phyloP scores from a whole-genome alignment of 2,888 invertebrate species.

The Bombylius major region DNA sequence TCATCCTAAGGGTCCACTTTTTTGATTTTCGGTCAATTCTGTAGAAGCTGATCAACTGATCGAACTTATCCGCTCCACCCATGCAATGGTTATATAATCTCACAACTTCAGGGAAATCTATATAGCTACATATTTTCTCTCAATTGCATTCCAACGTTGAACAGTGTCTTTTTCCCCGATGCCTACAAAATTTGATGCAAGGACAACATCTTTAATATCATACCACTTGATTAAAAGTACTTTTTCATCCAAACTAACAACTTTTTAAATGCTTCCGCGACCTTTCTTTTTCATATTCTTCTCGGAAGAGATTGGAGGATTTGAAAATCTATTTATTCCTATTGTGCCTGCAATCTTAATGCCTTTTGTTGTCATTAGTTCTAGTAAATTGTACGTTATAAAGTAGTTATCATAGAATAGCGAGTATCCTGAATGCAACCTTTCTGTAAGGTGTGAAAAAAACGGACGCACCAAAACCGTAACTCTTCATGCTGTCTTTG shows the following conservation, averaged over 20 bases:
- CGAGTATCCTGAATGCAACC: not conserved
- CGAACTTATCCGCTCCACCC: not conserved
- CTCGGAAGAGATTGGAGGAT: not conserved
- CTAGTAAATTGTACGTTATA: not conserved
- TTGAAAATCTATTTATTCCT: not conserved
- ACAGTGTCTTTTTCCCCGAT: not conserved
- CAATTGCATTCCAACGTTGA: not conserved
- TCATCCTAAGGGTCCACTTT: not conserved
- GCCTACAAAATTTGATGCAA: not conserved
- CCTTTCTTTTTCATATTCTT: not conserved
- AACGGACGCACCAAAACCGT: not conserved
- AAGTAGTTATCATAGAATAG: not conserved
- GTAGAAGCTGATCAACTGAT: not conserved
- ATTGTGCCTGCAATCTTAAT: not conserved
- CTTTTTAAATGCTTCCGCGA: not conserved
- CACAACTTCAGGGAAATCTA: not conserved
- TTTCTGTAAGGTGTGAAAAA: not conserved
- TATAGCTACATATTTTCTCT: not conserved
- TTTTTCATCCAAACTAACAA: not conserved
- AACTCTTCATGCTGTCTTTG: not conserved
- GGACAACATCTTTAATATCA: not conserved
- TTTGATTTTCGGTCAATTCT: not conserved
- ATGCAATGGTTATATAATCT: not conserved
- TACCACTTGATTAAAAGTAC: not conserved
- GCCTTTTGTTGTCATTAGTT: not conserved